A percentile compares a stretch with the other conserved stretches of the same genome.
Evolutionary conservation across 2,888 invertebrate genomes (phyloP).

Genomic region (Diabrotica balteata): DNA sequence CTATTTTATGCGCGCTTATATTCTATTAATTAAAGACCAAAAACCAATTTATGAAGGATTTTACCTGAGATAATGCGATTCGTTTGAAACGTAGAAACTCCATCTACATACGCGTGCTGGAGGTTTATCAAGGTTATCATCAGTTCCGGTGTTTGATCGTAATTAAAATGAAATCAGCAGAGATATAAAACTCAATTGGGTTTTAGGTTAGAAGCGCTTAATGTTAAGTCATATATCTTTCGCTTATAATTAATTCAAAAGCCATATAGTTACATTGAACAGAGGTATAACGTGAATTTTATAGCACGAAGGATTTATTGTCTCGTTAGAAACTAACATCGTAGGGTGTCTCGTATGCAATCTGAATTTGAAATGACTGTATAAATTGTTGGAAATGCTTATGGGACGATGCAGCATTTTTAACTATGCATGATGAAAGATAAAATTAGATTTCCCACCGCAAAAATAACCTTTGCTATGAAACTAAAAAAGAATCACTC

Average conservation of each 20-base stretch:
- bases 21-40: constrained; percentile 4
- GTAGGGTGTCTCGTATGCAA: constrained; percentile 39
- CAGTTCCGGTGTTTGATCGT: constrained; percentile 16
- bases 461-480: neutral
- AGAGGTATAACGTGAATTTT: constrained; percentile 41
- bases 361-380: constrained; percentile 43
- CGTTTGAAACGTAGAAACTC: constrained; percentile 8
- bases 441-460: constrained; percentile 16
- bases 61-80: neutral
- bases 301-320: constrained; percentile 43
- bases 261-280: constrained; percentile 35
- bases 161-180: constrained; percentile 28
- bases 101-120: constrained; percentile 8
- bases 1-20: neutral
- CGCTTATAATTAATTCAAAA: constrained; percentile 39
- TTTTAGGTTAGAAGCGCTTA: constrained; percentile 27
- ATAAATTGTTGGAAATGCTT: constrained; percentile 41
- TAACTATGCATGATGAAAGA: constrained; percentile 24
- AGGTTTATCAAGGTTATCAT: constrained; percentile 21
- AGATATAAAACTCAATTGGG: constrained; percentile 29
- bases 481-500: too few relatives aligned
- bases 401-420: constrained; percentile 38
- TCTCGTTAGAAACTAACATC: constrained; percentile 37
- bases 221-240: constrained; percentile 32
- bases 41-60: constrained; percentile 21